Evolutionary conservation across 2,888 invertebrate genomes (phyloP).

Genomic region (Dasypolia templi): DNA sequence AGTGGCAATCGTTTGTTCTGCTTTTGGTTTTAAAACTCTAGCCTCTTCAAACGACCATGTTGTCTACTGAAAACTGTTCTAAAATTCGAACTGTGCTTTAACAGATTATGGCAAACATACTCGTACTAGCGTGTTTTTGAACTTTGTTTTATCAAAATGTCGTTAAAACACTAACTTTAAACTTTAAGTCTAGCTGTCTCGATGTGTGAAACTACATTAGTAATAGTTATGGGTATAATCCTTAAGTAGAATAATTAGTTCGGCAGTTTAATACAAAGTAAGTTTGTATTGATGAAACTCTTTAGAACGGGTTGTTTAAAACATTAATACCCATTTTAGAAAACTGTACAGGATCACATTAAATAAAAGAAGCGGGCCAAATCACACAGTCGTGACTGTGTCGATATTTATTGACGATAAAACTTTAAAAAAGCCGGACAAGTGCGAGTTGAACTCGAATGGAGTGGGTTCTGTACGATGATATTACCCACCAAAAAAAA

Average conservation of each 20-base stretch:
- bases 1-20: not conserved
- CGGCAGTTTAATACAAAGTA: conserved; percentile 28
- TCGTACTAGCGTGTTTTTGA: not conserved
- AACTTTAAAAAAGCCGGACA: no score
- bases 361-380: no score
- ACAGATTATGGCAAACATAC: not conserved
- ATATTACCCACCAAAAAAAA: no score
- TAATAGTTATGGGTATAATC: conserved; percentile 36
- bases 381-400: no score
- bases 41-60: not conserved
- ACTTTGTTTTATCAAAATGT: conserved; percentile 2
- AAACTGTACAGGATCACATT: not conserved
- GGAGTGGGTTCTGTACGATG: no score
- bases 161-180: conserved; percentile 10
- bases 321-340: not conserved
- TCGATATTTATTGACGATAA: no score
- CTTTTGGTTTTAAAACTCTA: not conserved
- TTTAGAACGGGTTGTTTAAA: conserved; percentile 1
- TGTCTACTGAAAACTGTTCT: not conserved
- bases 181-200: conserved; percentile 15
- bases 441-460: no score
- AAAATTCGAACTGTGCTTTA: not conserved
- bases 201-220: conserved; percentile 29
- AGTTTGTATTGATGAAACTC: conserved; percentile 5
- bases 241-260: conserved; percentile 43